Conservation (phyloP, 2,888 invertebrate genomes). For the Epistrophe grossulariae region DNA sequence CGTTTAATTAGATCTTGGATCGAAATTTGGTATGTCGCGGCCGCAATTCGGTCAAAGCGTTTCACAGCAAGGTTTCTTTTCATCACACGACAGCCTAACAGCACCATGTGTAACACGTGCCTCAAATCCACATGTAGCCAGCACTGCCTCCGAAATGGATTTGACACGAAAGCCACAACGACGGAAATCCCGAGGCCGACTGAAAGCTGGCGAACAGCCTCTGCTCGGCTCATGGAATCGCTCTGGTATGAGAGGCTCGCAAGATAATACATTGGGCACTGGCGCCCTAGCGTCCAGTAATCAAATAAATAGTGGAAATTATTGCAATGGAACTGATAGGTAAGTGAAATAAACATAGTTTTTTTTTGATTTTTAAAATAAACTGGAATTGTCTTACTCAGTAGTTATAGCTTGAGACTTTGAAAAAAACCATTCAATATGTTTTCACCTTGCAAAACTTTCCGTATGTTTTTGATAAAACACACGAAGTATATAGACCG, state of each 20-base stretch:
- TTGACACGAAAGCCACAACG: conserved; percentile 87
- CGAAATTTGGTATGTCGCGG: conserved; percentile 90
- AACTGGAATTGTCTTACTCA: too few species aligned
- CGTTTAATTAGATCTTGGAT: conserved; percentile 87
- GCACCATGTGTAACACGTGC: conserved; percentile 88
- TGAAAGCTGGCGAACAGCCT: conserved; percentile 91
- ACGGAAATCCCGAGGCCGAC: conserved; percentile 87
- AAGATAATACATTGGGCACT: conserved; percentile 84
- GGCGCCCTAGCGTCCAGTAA: conserved; percentile 85
- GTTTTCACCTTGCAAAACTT: too few species aligned
- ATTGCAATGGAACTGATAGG: conserved; percentile 89
- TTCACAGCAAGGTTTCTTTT: conserved; percentile 87
- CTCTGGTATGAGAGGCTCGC: conserved; percentile 85
- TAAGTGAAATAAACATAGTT: conserved; percentile 78
- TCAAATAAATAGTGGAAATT: conserved; percentile 86
- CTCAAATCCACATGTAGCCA: conserved; percentile 85
- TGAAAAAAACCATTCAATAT: too few species aligned
- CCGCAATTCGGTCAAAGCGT: conserved; percentile 84
- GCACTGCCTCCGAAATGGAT: conserved; percentile 90
- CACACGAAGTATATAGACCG: too few species aligned
- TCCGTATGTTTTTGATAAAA: too few species aligned
- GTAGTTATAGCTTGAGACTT: too few species aligned
- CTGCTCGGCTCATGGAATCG: conserved; percentile 89
- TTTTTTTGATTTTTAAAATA: background rate
- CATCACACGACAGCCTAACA: conserved; percentile 90